Evolutionary conservation across 30 jellyfish, hydroid and myxozoan species (phyloP), one percentile per base, ranked within the genome.

Genomic region (Aurelia coerulea): DNA sequence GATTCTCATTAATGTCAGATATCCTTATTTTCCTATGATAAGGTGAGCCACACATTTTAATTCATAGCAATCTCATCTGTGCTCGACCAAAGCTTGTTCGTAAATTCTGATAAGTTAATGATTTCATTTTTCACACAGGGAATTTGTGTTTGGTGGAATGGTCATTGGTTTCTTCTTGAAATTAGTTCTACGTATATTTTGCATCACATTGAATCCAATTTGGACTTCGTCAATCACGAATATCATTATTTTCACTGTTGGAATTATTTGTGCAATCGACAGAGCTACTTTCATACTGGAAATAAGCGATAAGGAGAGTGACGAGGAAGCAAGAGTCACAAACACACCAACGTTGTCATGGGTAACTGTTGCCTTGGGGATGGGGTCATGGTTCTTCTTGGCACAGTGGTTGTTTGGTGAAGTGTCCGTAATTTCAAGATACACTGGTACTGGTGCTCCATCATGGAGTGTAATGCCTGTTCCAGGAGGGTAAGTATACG

Each of bases 331-430:
- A 16, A 10, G 46, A 9, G 50, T 10, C 2, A 15, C 10, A 39
- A 7, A 54, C 29, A 62, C 62, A 4, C 87, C 87, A 58, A 11
- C 34, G 3, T 71, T 77, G 9, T 23, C 88, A 2, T 85, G 95
- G 88, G 19, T 64, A 16, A 46, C 76, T 1, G 79, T 76, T 65
- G 89, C 83, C 46, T 42, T 76, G 16, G 95, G 95, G 10, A 23
- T 75, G 49, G 95, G 95, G 9, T 64, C 95, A 5, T 85, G 95
- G 95, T 79, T 85, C 41, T 85, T 85, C 71, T 63, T 85, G 62
- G 89, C 75, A 23, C 95, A 85, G 72, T 76, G 86, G 84, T 79
- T 85, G 49, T 85, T 85, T 76, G 95, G 84, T 14, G 95, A 85
- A 42, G 89, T 85, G n/a, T 85, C 95, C 10, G 89, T 85, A 53